Evolutionary conservation across 2,888 invertebrate species (phyloP).

Genomic region (Branchipolynoe longqiensis): DNA sequence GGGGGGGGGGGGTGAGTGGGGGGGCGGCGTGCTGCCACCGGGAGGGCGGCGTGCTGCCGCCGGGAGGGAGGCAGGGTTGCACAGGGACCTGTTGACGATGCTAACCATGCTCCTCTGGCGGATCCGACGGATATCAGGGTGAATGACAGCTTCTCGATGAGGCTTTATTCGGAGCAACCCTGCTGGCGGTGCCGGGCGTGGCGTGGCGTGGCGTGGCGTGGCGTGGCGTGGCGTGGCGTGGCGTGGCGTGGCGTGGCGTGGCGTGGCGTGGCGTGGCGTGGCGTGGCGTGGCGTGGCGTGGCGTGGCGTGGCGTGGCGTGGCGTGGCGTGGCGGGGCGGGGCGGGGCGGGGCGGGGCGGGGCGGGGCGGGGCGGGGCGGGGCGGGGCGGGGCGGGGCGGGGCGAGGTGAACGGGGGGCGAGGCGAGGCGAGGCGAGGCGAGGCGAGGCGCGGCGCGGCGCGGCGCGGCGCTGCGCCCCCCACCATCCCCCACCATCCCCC

Average conservation of each 20-base stretch:
- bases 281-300: not conserved
- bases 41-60: too few species aligned
- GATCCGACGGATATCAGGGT: not conserved
- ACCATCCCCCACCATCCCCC: too few species aligned
- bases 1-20: not conserved
- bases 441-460: not conserved
- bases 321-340: not conserved
- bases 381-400: too few species aligned
- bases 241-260: too few species aligned
- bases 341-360: not conserved
- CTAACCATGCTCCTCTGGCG: not conserved
- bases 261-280: not conserved
- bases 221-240: not conserved
- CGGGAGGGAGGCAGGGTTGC: not conserved
- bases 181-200: not conserved
- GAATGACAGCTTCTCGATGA: constrained; percentile 1
- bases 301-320: too few species aligned
- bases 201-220: not conserved
- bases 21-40: too few species aligned
- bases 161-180: not conserved
- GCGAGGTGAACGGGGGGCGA: not conserved
- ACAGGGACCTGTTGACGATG: not conserved
- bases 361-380: not conserved
- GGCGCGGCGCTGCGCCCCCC: too few species aligned
- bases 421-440: not conserved